Percentiles rank a stretch among this genome's conserved stretches.
Conservation (phyloP, 2,888 invertebrate species). For the Digitonthophagus gazella region DNA sequence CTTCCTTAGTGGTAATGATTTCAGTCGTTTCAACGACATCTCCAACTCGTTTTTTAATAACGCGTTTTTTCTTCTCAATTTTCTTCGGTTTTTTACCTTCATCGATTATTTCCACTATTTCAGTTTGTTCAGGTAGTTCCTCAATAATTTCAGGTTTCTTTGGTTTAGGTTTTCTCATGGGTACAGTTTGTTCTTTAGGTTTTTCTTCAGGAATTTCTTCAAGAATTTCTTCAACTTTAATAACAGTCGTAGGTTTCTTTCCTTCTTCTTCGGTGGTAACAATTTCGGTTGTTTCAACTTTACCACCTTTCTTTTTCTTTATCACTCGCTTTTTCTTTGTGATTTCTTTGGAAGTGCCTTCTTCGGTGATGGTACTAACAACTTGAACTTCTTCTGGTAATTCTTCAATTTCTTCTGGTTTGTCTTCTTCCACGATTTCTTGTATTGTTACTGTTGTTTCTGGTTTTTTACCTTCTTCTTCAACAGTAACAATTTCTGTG, state of each 20-base stretch:
- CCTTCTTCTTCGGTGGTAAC: slow-evolving; percentile 47
- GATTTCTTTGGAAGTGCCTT: slow-evolving; percentile 9
- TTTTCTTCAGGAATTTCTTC: slow-evolving; percentile 28
- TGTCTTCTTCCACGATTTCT: slow-evolving; percentile 5
- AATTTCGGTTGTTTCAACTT: slow-evolving; percentile 48
- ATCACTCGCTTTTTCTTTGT: slow-evolving; percentile 34
- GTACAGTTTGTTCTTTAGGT: slow-evolving; percentile 21
- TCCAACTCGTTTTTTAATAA: slow-evolving; percentile 29
- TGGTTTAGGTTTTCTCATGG: slow-evolving; percentile 28
- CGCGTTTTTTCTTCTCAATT: slow-evolving; percentile 35
- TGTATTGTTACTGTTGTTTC: slow-evolving; percentile 38
- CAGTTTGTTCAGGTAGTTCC: slow-evolving; percentile 37
- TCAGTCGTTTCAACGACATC: slow-evolving; percentile 41
- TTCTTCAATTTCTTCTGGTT: slow-evolving; percentile 35
- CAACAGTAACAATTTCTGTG: slow-evolving; percentile 53
- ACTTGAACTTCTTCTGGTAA: slow-evolving; percentile 36
- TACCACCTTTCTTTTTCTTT: slow-evolving; percentile 30
- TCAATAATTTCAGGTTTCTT: slow-evolving; percentile 26
- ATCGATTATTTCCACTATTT: slow-evolving; percentile 43
- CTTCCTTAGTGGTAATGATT: slow-evolving; percentile 41
- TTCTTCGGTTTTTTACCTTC: slow-evolving; percentile 41
- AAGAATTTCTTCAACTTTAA: slow-evolving; percentile 25
- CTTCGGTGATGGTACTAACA: slow-evolving; percentile 25
- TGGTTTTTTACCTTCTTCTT: slow-evolving; percentile 41
- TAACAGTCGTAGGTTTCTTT: slow-evolving; percentile 40